These are phyloP conservation scores for Acanthosepion esculentum DNA, from an alignment of 2,888 invertebrate species.

Conservation along the genomic window DNA sequence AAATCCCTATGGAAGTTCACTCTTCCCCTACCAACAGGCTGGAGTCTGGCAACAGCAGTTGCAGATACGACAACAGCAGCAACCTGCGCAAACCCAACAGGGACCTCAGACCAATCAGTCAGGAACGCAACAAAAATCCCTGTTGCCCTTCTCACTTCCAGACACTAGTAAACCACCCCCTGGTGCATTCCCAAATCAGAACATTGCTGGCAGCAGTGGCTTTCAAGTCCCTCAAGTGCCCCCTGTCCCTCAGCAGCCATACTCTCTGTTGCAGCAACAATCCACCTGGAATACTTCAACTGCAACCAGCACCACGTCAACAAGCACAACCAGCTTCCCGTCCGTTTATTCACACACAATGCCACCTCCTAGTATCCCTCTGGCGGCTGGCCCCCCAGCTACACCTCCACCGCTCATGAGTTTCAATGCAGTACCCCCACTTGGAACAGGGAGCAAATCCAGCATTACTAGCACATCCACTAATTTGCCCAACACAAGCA, in stretches of 20 bases:
- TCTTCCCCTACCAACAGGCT: constrained; percentile 42
- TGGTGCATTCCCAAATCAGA: constrained; percentile 42
- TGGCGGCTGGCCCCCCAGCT: constrained; percentile 35
- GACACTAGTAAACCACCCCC: constrained; percentile 46
- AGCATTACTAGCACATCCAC: constrained; percentile 4
- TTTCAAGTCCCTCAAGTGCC: neutral
- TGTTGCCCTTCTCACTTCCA: constrained; percentile 48
- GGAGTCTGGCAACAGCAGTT: constrained; percentile 51
- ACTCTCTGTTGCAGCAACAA: neutral
- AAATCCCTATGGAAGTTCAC: constrained; percentile 5
- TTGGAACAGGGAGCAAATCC: constrained; percentile 50
- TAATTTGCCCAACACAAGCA: constrained; percentile 5
- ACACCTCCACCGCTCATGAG: constrained; percentile 42
- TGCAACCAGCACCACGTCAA: neutral
- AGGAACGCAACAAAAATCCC: constrained; percentile 24
- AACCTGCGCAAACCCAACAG: constrained; percentile 35
- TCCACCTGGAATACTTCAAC: constrained; percentile 24
- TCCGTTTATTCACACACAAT: neutral
- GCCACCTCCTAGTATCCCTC: constrained; percentile 24
- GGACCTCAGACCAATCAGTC: neutral
- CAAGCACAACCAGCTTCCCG: neutral
- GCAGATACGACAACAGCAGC: constrained; percentile 56
- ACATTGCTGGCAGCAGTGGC: neutral
- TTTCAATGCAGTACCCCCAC: constrained; percentile 55
- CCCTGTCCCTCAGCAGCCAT: constrained; percentile 25